phyloP scores from a whole-genome alignment of 2,113 vertebrate genomes.

The Accipiter virgatus region DNA sequence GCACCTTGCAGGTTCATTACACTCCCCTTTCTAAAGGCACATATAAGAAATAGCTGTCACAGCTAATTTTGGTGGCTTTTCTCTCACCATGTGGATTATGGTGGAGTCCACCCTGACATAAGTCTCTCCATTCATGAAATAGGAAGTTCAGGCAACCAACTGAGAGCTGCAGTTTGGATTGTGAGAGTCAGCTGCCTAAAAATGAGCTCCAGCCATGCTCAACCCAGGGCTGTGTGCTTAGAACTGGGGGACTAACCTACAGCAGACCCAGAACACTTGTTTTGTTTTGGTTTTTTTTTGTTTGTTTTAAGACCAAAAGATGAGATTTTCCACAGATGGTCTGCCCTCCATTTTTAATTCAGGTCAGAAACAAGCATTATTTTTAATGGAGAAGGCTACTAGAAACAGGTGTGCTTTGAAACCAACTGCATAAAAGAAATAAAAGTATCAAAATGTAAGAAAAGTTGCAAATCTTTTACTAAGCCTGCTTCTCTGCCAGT shows the following conservation, averaged over 20 bases:
- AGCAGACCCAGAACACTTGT: fast-evolving
- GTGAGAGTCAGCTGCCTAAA: not conserved
- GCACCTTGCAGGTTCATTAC: not conserved
- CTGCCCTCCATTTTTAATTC: not conserved
- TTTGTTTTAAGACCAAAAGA: not conserved
- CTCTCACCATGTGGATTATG: not conserved
- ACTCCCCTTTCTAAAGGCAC: not conserved
- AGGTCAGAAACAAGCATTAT: not conserved
- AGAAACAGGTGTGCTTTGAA: not conserved
- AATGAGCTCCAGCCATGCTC: not conserved
- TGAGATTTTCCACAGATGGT: not conserved
- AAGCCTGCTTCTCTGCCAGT: not conserved
- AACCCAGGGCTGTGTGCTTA: not conserved
- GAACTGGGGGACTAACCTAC: not conserved
- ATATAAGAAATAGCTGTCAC: not conserved
- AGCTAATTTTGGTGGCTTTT: not conserved
- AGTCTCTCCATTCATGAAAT: not conserved
- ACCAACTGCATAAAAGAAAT: not conserved
- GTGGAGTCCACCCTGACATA: not conserved
- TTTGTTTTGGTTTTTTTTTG: not conserved
- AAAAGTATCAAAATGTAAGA: not conserved
- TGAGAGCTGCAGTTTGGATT: not conserved
- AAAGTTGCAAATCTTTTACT: not conserved
- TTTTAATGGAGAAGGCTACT: not conserved
- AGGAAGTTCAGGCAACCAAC: not conserved